These are phyloP conservation scores for Congeria kusceri DNA, from an alignment of 2,888 invertebrate genomes.

Conservation along the genomic window DNA sequence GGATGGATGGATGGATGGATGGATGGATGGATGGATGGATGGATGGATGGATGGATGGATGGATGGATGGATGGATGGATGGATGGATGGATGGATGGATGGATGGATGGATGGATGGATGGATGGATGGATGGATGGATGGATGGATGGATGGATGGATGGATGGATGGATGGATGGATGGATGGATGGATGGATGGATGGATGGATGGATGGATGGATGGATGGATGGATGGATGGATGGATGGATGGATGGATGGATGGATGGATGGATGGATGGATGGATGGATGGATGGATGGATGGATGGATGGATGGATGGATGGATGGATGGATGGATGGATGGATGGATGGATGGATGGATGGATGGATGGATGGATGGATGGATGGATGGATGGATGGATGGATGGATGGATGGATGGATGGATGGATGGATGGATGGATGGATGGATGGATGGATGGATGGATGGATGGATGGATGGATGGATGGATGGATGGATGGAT, in stretches of 20 bases:
- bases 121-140: conserved; percentile 16
- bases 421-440: conserved; percentile 16
- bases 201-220: conserved; percentile 16
- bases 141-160: conserved; percentile 16
- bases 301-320: conserved; percentile 16
- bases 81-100: conserved; percentile 16
- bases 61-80: conserved; percentile 16
- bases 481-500: conserved; percentile 16
- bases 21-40: conserved; percentile 16
- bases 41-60: conserved; percentile 16
- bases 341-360: conserved; percentile 16
- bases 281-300: conserved; percentile 16
- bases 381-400: conserved; percentile 16
- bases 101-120: conserved; percentile 16
- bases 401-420: conserved; percentile 16
- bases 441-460: conserved; percentile 16
- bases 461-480: conserved; percentile 16
- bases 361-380: conserved; percentile 16
- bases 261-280: conserved; percentile 16
- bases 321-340: conserved; percentile 16
- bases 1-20: conserved; percentile 16
- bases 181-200: conserved; percentile 16
- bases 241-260: conserved; percentile 16
- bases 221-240: conserved; percentile 16
- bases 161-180: conserved; percentile 16